Evolutionary conservation across 2,113 vertebrate genomes (phyloP), one percentile per base, ranked within the genome.

Genomic region (Ciconia stormi): DNA sequence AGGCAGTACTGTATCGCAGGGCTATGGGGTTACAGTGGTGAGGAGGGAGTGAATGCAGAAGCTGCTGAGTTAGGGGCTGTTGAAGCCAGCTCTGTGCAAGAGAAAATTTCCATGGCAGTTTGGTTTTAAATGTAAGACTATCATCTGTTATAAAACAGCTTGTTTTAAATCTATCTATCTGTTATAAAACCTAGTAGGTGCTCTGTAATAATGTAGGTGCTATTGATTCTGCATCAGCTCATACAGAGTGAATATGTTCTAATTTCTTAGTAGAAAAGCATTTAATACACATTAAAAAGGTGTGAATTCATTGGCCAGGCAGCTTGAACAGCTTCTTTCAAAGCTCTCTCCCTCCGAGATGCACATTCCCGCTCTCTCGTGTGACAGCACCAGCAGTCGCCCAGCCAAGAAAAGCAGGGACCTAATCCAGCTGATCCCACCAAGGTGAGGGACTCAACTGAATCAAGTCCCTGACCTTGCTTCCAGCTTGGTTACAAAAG

Each of bases 1-100:
- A 9, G 21, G 14, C n/a, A 58, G 7, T 9, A 11, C 19, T 21
- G 11, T 36, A 32, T 27, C 79, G 36, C 44, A 71, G 76, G 38
- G 30, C 32, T 80, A 1, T 0, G 0, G 40, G 30, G 4, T 47
- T n/a, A 8, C 27, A 15, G 2, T 5, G 34, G 13, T 53, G 46
- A 63, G 36, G 20, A 69, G 20, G 9, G 30, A 73, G 12, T 5
- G 16, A n/a, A 38, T 7, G 40, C 44, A 46, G 63, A 94, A 93
- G 11, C 34, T 90, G 14, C 32, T 73, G 50, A 4, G 3, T 20
- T 47, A 61, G 40, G 27, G 7, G 6, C 14, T 78, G 30, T 6
- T 62, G 17, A 66, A 58, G 5, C 42, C 52, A 78, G 6, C 25
- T 47, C 16, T 63, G 27, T 70, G n/a, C 15, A 46, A 71, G n/a